Evolutionary conservation across 2,888 invertebrate genomes (phyloP).

Genomic region (Leptarthrus brevirostris): DNA sequence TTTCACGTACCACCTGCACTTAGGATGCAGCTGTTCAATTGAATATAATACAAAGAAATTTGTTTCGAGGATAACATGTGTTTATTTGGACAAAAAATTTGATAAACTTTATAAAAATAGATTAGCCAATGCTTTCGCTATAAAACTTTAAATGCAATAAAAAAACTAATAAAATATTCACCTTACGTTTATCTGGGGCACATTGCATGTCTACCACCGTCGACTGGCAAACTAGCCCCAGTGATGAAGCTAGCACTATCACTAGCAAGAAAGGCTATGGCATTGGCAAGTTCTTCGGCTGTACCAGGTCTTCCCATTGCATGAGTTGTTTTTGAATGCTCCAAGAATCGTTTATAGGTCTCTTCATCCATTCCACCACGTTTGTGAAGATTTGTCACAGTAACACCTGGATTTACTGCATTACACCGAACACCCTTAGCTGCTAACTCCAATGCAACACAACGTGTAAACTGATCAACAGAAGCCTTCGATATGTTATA

Average conservation of each 20-base stretch:
- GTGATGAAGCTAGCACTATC: conserved; percentile 90
- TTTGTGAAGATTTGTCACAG: conserved; percentile 87
- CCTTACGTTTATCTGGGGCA: conserved; percentile 79
- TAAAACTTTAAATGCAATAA: conserved; percentile 17
- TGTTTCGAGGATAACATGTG: too few species aligned
- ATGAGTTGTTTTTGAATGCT: conserved; percentile 87
- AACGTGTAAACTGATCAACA: conserved; percentile 94
- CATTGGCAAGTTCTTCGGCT: conserved; percentile 86
- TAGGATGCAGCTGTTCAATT: too few species aligned
- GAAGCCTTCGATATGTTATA: conserved; percentile 95
- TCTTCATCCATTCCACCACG: conserved; percentile 86
- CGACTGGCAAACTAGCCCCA: conserved; percentile 88
- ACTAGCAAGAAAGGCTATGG: conserved; percentile 93
- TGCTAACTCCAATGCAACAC: conserved; percentile 88
- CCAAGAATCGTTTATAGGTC: conserved; percentile 85
- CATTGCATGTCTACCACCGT: conserved; percentile 95
- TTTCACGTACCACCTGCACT: too few species aligned
- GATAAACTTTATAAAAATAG: background rate
- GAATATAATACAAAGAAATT: too few species aligned
- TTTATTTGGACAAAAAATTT: background rate
- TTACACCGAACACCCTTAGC: conserved; percentile 88
- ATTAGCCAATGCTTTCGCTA: background rate
- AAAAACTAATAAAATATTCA: background rate
- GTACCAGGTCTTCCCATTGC: conserved; percentile 89
- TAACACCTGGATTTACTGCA: conserved; percentile 91